phyloP scores from a whole-genome alignment of 2,113 vertebrate genomes.

The Penelope pileata region DNA sequence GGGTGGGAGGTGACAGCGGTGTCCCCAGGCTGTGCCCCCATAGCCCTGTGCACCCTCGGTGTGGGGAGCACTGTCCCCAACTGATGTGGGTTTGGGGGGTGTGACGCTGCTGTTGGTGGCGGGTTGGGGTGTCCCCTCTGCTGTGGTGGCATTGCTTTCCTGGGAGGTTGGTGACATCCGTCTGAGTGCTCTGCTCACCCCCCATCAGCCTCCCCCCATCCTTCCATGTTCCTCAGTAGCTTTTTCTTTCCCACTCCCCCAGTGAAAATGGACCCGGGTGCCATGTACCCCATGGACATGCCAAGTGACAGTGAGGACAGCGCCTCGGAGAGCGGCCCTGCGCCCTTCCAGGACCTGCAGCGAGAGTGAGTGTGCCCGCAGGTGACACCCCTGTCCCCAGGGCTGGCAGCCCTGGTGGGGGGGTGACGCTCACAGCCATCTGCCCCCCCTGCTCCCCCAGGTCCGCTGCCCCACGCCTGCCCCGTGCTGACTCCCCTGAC shows the following conservation, averaged over 20 bases:
- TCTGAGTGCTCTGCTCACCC: neutral
- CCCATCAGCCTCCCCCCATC: neutral
- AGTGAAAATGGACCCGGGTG: conserved; percentile 78
- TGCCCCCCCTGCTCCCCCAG: neutral
- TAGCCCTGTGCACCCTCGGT: rapidly evolving
- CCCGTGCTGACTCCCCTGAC: conserved; percentile 84
- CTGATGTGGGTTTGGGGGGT: neutral
- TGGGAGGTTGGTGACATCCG: neutral
- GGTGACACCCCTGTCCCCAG: neutral
- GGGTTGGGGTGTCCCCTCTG: neutral
- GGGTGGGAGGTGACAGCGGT: neutral
- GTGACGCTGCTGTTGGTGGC: no score
- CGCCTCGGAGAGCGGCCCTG: conserved; percentile 63
- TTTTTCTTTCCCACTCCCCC: conserved; percentile 50
- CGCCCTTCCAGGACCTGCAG: conserved; percentile 70
- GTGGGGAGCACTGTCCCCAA: rapidly evolving
- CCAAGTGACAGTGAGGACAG: conserved; percentile 80
- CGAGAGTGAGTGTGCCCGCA: conserved; percentile 71
- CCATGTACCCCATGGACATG: conserved; percentile 77
- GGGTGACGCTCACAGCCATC: neutral
- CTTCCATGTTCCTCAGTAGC: neutral
- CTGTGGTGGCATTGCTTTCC: rapidly evolving
- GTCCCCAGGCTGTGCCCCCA: rapidly evolving
- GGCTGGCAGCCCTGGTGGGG: no score
- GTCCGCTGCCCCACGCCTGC: conserved; percentile 57